Evolutionary conservation across 2,797 vertebrate species (phyloP).

Genomic region (Sebastes diploproa): DNA sequence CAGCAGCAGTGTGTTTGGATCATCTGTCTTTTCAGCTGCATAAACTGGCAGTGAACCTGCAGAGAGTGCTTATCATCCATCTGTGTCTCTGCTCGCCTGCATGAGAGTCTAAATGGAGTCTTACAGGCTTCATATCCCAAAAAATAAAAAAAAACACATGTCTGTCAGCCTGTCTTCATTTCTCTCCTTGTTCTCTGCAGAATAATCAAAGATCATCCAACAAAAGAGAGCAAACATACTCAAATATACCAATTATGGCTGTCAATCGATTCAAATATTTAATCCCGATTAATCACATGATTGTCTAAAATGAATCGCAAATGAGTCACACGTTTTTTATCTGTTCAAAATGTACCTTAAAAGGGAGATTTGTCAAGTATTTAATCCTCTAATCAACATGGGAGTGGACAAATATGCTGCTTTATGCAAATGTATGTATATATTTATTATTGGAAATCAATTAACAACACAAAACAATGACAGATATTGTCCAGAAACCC

Average conservation of each 20-base stretch:
- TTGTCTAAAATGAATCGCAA: too few species aligned
- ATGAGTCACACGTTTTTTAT: too few species aligned
- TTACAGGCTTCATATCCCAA: background rate
- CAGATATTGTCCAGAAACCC: too few species aligned
- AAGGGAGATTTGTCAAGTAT: too few species aligned
- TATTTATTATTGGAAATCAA: too few species aligned
- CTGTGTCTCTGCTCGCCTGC: slow-evolving; percentile 8
- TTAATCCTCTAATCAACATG: too few species aligned
- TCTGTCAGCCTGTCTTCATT: background rate
- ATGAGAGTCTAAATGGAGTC: background rate
- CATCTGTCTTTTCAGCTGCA: slow-evolving; percentile 5
- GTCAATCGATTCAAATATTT: too few species aligned
- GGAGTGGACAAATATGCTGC: too few species aligned
- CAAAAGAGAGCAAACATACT: background rate
- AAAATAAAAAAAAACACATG: background rate
- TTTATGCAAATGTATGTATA: too few species aligned
- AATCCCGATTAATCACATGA: too few species aligned
- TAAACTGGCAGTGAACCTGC: slow-evolving; percentile 32
- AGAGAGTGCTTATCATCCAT: slow-evolving; percentile 18
- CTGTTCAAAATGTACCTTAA: too few species aligned
- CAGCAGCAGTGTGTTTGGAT: background rate
- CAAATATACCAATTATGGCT: background rate
- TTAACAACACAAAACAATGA: too few species aligned
- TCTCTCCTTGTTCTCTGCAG: background rate
- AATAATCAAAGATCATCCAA: background rate